phyloP scores from a whole-genome alignment of 37 sponge, comb jelly and placozoan genomes.

The Eunapius fragilis region DNA sequence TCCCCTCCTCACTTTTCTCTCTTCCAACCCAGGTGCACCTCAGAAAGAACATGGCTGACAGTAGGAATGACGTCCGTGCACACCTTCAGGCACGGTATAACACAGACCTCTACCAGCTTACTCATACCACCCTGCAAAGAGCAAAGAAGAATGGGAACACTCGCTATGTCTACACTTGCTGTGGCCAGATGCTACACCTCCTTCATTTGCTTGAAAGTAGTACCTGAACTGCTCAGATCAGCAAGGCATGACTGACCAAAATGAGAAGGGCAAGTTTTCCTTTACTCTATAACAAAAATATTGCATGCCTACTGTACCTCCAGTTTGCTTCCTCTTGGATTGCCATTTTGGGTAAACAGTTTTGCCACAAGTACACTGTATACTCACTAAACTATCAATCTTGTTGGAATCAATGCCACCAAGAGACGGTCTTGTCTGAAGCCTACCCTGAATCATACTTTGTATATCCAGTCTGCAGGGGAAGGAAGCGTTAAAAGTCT shows the following conservation, averaged over 20 bases:
- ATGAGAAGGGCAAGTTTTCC: not conserved
- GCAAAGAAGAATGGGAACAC: too few species aligned
- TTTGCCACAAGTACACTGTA: too few species aligned
- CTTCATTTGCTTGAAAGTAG: slow-evolving; percentile 60
- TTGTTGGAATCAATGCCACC: slow-evolving; percentile 29
- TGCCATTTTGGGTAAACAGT: not conserved
- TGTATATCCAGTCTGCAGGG: slow-evolving; percentile 25
- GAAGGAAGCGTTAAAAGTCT: not conserved
- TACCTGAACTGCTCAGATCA: slow-evolving; percentile 48
- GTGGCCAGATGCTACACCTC: slow-evolving; percentile 34
- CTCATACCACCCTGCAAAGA: slow-evolving; percentile 22
- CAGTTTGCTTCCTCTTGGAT: not conserved
- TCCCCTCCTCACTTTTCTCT: too few species aligned
- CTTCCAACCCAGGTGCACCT: slow-evolving; percentile 27
- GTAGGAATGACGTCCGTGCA: slow-evolving; percentile 47
- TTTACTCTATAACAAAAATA: not conserved
- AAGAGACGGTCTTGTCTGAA: not conserved
- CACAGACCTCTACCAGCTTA: slow-evolving; percentile 26
- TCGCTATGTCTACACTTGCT: not conserved
- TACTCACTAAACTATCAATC: slow-evolving; percentile 29
- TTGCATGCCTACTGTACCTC: not conserved
- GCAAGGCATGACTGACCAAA: slow-evolving; percentile 69
- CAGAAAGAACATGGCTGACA: slow-evolving; percentile 58
- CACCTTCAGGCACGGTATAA: slow-evolving; percentile 51
- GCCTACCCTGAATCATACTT: slow-evolving; percentile 45